These are phyloP conservation scores for Beroe ovata DNA, from an alignment of 37 sponge, comb jelly and placozoan genomes.

Conservation along the genomic window DNA sequence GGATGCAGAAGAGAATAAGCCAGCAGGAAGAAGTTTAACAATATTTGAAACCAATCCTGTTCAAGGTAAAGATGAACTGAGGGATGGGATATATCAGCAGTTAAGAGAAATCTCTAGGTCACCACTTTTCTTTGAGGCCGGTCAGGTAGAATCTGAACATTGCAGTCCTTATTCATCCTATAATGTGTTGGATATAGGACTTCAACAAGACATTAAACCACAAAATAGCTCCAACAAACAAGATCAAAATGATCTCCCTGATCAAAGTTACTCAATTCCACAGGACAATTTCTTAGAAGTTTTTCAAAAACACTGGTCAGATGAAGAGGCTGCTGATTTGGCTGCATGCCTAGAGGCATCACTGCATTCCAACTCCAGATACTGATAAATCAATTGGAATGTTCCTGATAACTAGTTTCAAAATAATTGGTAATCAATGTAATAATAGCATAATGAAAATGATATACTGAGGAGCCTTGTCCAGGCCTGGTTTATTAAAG, in stretches of 20 bases:
- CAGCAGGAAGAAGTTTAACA: neutral
- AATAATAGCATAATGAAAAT: too few relatives aligned
- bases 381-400: too few relatives aligned
- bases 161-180: neutral
- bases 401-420: too few relatives aligned
- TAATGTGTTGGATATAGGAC: too few relatives aligned
- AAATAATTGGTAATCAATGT: too few relatives aligned
- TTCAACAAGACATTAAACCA: too few relatives aligned
- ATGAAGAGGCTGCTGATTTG: neutral
- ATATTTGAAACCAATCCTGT: too few relatives aligned
- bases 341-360: neutral
- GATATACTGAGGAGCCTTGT: too few relatives aligned
- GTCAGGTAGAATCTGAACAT: neutral
- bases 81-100: too few relatives aligned
- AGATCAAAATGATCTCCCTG: neutral
- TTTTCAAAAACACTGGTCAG: conserved; percentile 22
- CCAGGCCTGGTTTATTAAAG: too few relatives aligned
- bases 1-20: too few relatives aligned
- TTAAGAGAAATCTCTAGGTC: conserved; percentile 53
- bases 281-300: neutral
- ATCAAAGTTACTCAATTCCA: neutral
- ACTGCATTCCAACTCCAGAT: too few relatives aligned
- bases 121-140: conserved; percentile 11
- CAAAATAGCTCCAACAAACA: neutral
- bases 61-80: neutral